Percentiles rank a stretch among this genome's conserved stretches.
phyloP scores from a whole-genome alignment of 1,140 invertebrate species.

The Monochamus saltuarius region DNA sequence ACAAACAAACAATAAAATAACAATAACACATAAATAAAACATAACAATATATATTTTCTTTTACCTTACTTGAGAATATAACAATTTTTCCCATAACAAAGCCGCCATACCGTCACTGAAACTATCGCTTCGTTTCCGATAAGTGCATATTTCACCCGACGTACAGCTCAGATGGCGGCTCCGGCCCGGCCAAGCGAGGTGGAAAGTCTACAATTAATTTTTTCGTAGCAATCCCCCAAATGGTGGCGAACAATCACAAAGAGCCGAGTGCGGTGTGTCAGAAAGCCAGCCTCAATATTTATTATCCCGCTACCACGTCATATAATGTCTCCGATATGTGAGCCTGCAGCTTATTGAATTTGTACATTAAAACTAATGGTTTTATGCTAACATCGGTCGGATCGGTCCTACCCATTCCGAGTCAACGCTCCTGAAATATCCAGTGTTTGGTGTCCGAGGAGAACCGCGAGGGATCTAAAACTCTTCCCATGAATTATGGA shows the following conservation, averaged over 20 bases:
- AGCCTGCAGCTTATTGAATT: conserved; percentile 23
- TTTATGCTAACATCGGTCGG: conserved; percentile 18
- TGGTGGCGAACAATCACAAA: conserved; percentile 3
- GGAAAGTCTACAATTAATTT: conserved; percentile 19
- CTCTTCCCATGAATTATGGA: conserved; percentile 6
- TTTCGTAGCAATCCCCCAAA: conserved; percentile 9
- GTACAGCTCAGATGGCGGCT: conserved; percentile 3
- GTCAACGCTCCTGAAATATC: conserved; percentile 6
- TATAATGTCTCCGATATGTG: conserved; percentile 15
- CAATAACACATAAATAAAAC: too few relatives aligned
- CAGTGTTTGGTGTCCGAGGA: conserved; percentile 9
- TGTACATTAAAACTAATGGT: conserved; percentile 25
- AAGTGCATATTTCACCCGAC: conserved; percentile 8
- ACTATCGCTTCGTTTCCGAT: neutral
- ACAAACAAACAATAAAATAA: too few relatives aligned
- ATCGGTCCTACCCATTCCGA: conserved; percentile 10
- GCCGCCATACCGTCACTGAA: neutral
- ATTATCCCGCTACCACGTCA: conserved; percentile 15
- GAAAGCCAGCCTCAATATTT: conserved; percentile 18
- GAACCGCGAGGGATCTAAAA: conserved; percentile 9
- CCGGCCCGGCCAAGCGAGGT: conserved; percentile 15
- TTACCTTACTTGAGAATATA: too few relatives aligned
- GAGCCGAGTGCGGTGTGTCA: conserved; percentile 25
- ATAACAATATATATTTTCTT: too few relatives aligned
- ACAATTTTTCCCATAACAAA: too few relatives aligned